Percentiles rank a stretch among this genome's conserved stretches.
These are phyloP conservation scores for Diorhabda carinulata DNA, from an alignment of 1,140 invertebrate species.

Conservation along the genomic window DNA sequence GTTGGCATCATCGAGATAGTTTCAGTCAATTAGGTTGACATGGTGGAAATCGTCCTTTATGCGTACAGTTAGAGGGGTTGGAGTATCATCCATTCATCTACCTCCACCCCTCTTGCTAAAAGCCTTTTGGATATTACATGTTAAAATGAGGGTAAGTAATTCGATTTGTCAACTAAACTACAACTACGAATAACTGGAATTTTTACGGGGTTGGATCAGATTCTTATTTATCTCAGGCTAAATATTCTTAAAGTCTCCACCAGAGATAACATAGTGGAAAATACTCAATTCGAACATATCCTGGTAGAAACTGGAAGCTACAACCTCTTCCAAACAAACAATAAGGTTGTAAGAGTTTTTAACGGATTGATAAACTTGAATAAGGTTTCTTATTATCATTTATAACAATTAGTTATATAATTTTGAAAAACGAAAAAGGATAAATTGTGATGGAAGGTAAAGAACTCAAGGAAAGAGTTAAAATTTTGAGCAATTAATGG, in stretches of 20 bases:
- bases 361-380: too few species aligned
- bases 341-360: background rate
- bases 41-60: slow-evolving; percentile 31
- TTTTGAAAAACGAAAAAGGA: too few species aligned
- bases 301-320: background rate
- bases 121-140: slow-evolving; percentile 50
- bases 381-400: too few species aligned
- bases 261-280: too few species aligned
- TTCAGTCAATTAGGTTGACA: slow-evolving; percentile 38
- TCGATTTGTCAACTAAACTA: slow-evolving; percentile 41
- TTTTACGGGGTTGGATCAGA: background rate
- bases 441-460: too few species aligned
- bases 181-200: background rate
- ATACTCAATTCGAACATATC: background rate
- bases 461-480: background rate
- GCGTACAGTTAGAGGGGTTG: slow-evolving; percentile 22
- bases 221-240: background rate
- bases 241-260: too few species aligned
- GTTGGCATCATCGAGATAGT: slow-evolving; percentile 33
- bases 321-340: background rate
- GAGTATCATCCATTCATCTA: slow-evolving; percentile 36
- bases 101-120: slow-evolving; percentile 44
- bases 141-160: slow-evolving; percentile 50
- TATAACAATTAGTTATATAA: too few species aligned
- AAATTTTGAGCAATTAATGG: background rate